phyloP scores from a whole-genome alignment of 1,140 invertebrate species.

The Muscidifurax raptorellus region DNA sequence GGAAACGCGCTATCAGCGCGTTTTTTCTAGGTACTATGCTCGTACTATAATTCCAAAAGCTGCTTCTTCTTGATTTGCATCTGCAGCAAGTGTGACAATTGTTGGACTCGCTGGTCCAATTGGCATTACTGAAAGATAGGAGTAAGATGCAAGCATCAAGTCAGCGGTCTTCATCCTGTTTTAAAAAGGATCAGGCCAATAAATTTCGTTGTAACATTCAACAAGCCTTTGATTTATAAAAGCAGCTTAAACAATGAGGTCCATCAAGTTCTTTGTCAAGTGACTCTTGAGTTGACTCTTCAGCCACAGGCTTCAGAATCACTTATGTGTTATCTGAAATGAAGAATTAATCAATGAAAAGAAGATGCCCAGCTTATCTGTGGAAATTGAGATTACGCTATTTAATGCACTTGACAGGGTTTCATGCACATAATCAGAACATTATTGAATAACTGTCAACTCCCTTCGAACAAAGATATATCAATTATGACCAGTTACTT shows the following conservation, averaged over 20 bases:
- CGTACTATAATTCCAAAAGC: background rate
- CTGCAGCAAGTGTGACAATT: background rate
- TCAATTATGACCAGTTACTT: background rate
- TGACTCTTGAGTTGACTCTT: background rate
- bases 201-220: constrained; percentile 24
- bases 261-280: constrained; percentile 6
- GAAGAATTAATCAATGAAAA: constrained; percentile 7
- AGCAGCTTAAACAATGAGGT: background rate
- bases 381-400: background rate
- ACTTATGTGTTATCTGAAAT: constrained; percentile 6
- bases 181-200: background rate
- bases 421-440: background rate
- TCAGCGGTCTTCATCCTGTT: constrained; percentile 41
- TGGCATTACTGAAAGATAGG: background rate
- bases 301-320: background rate
- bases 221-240: background rate
- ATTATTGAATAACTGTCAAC: background rate
- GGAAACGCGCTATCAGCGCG: constrained; percentile 24
- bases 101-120: constrained; percentile 19
- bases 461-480: background rate
- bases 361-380: background rate
- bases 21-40: constrained; percentile 36
- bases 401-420: background rate
- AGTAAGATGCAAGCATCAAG: background rate
- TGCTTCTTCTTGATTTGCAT: background rate